Evolutionary conservation across 2,888 invertebrate genomes (phyloP).

Genomic region (Cybosia mesomella): DNA sequence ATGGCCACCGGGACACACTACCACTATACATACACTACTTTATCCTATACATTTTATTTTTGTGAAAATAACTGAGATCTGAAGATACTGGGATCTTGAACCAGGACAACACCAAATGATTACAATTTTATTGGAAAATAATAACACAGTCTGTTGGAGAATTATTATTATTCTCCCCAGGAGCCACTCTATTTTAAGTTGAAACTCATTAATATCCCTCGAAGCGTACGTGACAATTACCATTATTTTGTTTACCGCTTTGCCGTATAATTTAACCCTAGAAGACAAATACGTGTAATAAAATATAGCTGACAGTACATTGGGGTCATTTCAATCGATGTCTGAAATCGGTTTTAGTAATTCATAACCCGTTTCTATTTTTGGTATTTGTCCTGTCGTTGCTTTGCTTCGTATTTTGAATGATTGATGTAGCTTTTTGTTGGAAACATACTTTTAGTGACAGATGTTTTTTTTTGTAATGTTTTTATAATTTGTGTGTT

Average conservation of each 20-base stretch:
- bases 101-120: background rate
- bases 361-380: conserved; percentile 48
- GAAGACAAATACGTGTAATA: conserved; percentile 9
- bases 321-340: conserved; percentile 40
- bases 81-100: no score
- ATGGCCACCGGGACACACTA: no score
- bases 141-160: conserved; percentile 6
- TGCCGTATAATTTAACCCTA: conserved; percentile 15
- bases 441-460: no score
- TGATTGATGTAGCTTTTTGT: background rate
- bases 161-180: conserved; percentile 12
- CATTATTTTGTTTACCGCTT: conserved; percentile 11
- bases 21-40: no score
- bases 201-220: conserved; percentile 9
- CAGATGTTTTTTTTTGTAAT: no score
- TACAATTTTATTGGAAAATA: conserved; percentile 9
- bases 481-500: no score
- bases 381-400: conserved; percentile 34
- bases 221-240: conserved; percentile 13
- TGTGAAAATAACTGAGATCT: no score
- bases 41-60: no score
- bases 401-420: conserved; percentile 28
- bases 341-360: conserved; percentile 42
- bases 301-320: conserved; percentile 17
- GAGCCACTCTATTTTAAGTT: conserved; percentile 9